Conservation (phyloP, 2,888 invertebrate species). For the Diogma glabrata region DNA sequence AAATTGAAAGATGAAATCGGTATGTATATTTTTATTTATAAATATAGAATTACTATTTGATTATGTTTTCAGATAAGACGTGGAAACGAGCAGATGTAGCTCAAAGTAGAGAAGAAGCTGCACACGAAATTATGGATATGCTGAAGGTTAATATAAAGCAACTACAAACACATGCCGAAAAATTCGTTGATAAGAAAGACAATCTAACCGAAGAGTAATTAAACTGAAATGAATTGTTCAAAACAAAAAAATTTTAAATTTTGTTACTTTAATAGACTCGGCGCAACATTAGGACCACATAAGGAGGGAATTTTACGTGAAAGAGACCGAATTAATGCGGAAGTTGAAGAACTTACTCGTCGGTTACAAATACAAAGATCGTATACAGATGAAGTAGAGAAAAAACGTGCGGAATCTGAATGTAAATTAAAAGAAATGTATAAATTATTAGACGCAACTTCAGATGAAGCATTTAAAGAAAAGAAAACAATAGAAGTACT, state of each 20-base stretch:
- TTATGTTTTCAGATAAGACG: constrained; percentile 27
- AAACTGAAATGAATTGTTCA: neutral
- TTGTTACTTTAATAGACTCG: neutral
- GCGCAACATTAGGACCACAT: constrained; percentile 20
- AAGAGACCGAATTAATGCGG: constrained; percentile 29
- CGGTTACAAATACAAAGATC: constrained; percentile 31
- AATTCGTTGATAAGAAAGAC: constrained; percentile 24
- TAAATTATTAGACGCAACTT: constrained; percentile 33
- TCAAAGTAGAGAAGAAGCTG: constrained; percentile 32
- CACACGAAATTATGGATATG: constrained; percentile 30
- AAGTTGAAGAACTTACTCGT: constrained; percentile 32
- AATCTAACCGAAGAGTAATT: constrained; percentile 22
- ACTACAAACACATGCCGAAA: constrained; percentile 28
- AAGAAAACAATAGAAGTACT: constrained; percentile 30
- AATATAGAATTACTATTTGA: too few species aligned
- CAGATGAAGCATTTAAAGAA: constrained; percentile 31
- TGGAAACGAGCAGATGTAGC: constrained; percentile 36
- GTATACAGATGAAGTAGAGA: constrained; percentile 32
- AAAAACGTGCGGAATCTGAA: constrained; percentile 28
- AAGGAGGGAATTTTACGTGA: constrained; percentile 25
- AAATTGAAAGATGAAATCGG: constrained; percentile 32
- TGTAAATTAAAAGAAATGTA: constrained; percentile 32
- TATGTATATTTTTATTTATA: constrained; percentile 15
- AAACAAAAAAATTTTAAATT: neutral
- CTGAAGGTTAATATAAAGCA: constrained; percentile 29